Conservation (phyloP, 2,113 vertebrate species). For the Chlamydotis undulata region DNA sequence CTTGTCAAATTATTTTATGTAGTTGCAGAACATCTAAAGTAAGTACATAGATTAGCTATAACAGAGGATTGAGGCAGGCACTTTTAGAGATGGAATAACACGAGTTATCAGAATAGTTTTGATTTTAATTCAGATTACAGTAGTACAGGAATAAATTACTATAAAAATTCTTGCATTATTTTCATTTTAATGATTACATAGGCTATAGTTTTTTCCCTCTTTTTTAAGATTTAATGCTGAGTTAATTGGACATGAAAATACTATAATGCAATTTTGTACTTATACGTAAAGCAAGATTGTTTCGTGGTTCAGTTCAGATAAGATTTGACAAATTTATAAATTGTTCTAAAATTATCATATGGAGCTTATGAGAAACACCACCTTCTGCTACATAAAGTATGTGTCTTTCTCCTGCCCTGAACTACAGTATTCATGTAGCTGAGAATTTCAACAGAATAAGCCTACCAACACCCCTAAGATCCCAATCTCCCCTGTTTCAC, state of each 20-base stretch:
- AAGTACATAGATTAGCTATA: neutral
- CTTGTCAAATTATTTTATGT: slow-evolving; percentile 19
- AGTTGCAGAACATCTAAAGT: slow-evolving; percentile 26
- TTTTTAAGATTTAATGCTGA: neutral
- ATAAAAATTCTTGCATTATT: neutral
- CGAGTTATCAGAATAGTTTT: neutral
- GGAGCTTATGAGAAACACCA: neutral
- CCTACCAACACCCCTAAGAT: neutral
- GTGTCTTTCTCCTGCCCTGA: neutral
- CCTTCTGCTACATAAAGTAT: slow-evolving; percentile 33
- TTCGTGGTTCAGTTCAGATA: neutral
- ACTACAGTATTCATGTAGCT: slow-evolving; percentile 3
- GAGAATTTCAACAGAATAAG: slow-evolving; percentile 10
- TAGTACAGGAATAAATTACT: neutral
- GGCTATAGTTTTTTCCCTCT: neutral
- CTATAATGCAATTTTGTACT: neutral
- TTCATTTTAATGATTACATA: neutral
- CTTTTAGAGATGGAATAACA: neutral
- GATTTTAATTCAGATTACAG: slow-evolving; percentile 4
- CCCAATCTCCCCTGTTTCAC: neutral
- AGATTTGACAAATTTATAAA: neutral
- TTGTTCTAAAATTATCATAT: neutral
- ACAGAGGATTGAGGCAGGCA: neutral
- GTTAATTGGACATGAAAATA: neutral
- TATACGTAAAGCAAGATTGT: neutral